Conservation (phyloP, 1,140 invertebrate species). For the Pseudomyrmex sp. region DNA sequence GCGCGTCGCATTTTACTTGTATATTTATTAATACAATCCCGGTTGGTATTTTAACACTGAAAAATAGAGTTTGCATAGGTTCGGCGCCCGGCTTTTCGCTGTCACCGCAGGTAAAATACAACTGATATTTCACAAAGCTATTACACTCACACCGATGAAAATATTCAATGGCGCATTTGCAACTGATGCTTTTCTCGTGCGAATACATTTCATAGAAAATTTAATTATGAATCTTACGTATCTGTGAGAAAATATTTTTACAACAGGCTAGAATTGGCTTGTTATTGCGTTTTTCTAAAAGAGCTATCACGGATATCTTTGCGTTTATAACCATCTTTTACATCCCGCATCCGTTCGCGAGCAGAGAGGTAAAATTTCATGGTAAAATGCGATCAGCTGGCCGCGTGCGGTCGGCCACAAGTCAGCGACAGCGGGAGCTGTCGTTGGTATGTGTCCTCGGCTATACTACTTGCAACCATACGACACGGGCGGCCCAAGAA, state of each 20-base stretch:
- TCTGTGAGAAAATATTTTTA: not conserved
- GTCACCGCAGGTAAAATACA: not conserved
- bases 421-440: slow-evolving; percentile 31
- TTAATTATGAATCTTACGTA: slow-evolving; percentile 2
- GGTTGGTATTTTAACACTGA: slow-evolving; percentile 48
- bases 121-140: slow-evolving; percentile 20
- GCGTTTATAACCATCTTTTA: not conserved
- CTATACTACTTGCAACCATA: slow-evolving; percentile 33
- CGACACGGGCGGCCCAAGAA: slow-evolving; percentile 32
- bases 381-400: slow-evolving; percentile 31
- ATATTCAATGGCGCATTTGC: not conserved
- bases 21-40: slow-evolving; percentile 59
- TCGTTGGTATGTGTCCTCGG: slow-evolving; percentile 25
- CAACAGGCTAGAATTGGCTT: not conserved
- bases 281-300: not conserved
- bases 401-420: slow-evolving; percentile 16
- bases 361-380: slow-evolving; percentile 44
- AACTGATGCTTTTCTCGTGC: not conserved
- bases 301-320: not conserved
- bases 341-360: slow-evolving; percentile 1
- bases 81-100: slow-evolving; percentile 13
- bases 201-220: not conserved
- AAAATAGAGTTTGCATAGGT: slow-evolving; percentile 8
- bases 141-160: not conserved
- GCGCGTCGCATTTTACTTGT: slow-evolving; percentile 39